phyloP scores from a whole-genome alignment of 2,888 invertebrate species.

The Patella caerulea region DNA sequence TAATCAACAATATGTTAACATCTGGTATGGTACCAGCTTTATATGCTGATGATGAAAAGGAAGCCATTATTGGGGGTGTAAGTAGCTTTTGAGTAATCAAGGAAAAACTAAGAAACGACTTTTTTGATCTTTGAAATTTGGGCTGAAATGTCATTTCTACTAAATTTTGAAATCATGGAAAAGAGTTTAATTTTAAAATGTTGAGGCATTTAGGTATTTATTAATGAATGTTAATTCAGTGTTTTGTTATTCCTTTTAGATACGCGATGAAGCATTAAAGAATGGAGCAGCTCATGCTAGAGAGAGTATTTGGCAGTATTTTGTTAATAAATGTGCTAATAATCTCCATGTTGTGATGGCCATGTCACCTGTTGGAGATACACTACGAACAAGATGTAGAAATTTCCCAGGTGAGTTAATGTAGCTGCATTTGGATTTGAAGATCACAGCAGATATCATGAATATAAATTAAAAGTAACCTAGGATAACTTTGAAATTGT shows the following conservation, averaged over 20 bases:
- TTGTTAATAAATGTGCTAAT: slow-evolving; percentile 82
- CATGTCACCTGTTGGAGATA: slow-evolving; percentile 89
- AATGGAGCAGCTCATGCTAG: slow-evolving; percentile 83
- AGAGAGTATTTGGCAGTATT: slow-evolving; percentile 89
- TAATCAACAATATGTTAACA: slow-evolving; percentile 92
- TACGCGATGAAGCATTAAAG: slow-evolving; percentile 80
- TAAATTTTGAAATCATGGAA: too few relatives aligned
- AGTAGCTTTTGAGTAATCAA: slow-evolving; percentile 61
- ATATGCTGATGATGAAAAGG: slow-evolving; percentile 91
- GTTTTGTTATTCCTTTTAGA: slow-evolving; percentile 57
- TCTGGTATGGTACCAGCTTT: slow-evolving; percentile 89
- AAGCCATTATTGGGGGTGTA: slow-evolving; percentile 79
- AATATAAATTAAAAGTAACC: neutral
- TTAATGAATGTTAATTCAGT: neutral
- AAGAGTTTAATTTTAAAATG: too few relatives aligned
- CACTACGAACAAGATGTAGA: slow-evolving; percentile 85
- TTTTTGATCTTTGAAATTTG: too few relatives aligned
- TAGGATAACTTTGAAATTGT: too few relatives aligned
- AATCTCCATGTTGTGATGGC: slow-evolving; percentile 91
- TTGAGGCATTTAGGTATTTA: neutral
- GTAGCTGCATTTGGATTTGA: too few relatives aligned
- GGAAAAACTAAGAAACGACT: too few relatives aligned
- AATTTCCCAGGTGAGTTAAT: slow-evolving; percentile 80
- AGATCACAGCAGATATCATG: neutral
- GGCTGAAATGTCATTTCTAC: too few relatives aligned